Evolutionary conservation across 2,113 vertebrate genomes (phyloP).

Genomic region (Python bivittatus): DNA sequence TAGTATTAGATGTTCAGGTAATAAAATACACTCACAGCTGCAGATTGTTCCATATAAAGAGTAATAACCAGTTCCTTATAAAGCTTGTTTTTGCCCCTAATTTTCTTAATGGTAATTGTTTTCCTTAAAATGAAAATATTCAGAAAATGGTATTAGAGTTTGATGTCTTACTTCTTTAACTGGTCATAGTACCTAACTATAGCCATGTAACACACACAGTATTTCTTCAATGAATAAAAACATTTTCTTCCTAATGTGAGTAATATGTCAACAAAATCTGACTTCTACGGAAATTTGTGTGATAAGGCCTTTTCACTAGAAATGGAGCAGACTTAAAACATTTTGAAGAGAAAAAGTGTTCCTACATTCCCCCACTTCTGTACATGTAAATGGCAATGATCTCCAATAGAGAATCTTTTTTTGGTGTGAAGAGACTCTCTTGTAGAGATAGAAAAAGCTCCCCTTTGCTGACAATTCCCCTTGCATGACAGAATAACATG

Average conservation of each 20-base stretch:
- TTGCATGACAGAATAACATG: too few relatives aligned
- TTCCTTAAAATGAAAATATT: conserved; percentile 3
- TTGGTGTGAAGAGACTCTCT: neutral
- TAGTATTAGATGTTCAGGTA: neutral
- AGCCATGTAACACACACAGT: neutral
- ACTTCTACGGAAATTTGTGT: neutral
- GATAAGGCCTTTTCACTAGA: neutral
- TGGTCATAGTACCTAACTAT: conserved; percentile 7
- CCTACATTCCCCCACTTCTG: neutral
- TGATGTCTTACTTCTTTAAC: neutral
- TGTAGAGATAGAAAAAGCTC: neutral
- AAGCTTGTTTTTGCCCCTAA: neutral
- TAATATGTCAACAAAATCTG: neutral
- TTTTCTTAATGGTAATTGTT: conserved; percentile 7
- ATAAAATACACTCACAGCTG: conserved; percentile 6
- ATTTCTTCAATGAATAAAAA: neutral
- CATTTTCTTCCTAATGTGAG: neutral
- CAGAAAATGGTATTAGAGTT: neutral
- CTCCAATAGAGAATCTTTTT: neutral
- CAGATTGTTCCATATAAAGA: conserved; percentile 16
- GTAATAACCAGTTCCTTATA: neutral
- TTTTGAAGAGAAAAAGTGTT: neutral
- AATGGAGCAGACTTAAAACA: neutral
- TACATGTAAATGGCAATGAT: neutral
- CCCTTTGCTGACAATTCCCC: too few relatives aligned